Conservation (phyloP, 2,113 vertebrate genomes). For the Oreochromis niloticus region DNA sequence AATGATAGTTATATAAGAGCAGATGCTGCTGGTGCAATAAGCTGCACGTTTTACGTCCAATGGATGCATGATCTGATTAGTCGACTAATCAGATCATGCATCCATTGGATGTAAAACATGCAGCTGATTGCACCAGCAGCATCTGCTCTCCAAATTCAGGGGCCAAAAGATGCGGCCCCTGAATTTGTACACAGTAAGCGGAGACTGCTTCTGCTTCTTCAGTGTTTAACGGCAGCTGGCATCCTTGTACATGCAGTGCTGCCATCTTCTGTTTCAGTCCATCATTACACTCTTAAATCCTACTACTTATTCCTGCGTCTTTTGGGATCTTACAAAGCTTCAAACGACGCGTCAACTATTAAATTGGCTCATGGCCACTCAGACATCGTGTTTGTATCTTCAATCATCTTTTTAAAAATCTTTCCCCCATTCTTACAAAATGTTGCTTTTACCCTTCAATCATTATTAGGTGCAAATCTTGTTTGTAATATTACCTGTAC, state of each 20-base stretch:
- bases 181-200: not conserved
- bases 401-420: not conserved
- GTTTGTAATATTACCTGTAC: no score
- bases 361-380: not conserved
- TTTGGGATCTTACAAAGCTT: not conserved
- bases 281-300: not conserved
- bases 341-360: accelerated
- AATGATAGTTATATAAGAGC: no score
- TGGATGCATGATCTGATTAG: no score
- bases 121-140: not conserved
- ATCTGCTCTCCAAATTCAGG: not conserved
- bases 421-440: not conserved
- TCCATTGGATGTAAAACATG: not conserved
- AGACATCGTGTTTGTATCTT: not conserved
- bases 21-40: no score
- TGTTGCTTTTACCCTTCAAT: no score
- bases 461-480: no score
- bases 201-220: not conserved
- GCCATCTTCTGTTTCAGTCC: not conserved
- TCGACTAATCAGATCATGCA: not conserved
- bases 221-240: not conserved
- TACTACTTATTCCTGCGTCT: not conserved
- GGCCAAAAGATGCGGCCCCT: not conserved
- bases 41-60: no score
- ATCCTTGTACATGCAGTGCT: accelerated